Evolutionary conservation across 2,888 invertebrate genomes (phyloP), one percentile per base, ranked within the genome.

Genomic region (Danaus chrysippus): DNA sequence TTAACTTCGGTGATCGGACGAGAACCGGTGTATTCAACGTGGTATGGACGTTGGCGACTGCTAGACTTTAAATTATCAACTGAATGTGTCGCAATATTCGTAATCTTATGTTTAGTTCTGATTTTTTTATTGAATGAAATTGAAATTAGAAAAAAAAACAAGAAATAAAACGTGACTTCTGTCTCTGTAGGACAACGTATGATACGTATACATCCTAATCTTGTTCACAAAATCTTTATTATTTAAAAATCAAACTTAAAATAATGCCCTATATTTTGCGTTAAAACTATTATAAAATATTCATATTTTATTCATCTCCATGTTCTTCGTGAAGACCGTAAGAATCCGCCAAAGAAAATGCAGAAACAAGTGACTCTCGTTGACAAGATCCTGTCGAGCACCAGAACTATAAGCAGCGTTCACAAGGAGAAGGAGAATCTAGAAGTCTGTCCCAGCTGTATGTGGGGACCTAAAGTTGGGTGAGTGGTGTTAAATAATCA

Each of bases 401-500:
- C 90, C 0, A 77, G 90, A 19, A 82, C 79, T 0, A 82, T 82
- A 17, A 76, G 78, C 58, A 69, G 78, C 0, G 76, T 81, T 41
- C 71, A 68, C 8, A 76, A 76, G 34, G 78, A 81, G 1, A 82
- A 81, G 56, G 84, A 83, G 60, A 80, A 79, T 5, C 19, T 74
- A 0, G 81, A 81, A 1, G 64, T 87, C 0, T 90, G 91, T 59
- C 90, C 91, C 1, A 88, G 88, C 55, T 90, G 91, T 70, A 84
- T 83, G 82, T 89, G 88, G 89, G 91, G 91, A 1, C 91, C 91
- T 0, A 74, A 70, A 64, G 79, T 88, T 17, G 88, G 89, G 88
- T 91, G 62, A 63, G 78, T 56, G 17, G 19, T 23, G 23, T 23
- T 23, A 23, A 23, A 23, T 3, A 1, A 23, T 23, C 3, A 23